Evolutionary conservation across 2,113 vertebrate species (phyloP).

Genomic region (Tenebrosternarchus preto): DNA sequence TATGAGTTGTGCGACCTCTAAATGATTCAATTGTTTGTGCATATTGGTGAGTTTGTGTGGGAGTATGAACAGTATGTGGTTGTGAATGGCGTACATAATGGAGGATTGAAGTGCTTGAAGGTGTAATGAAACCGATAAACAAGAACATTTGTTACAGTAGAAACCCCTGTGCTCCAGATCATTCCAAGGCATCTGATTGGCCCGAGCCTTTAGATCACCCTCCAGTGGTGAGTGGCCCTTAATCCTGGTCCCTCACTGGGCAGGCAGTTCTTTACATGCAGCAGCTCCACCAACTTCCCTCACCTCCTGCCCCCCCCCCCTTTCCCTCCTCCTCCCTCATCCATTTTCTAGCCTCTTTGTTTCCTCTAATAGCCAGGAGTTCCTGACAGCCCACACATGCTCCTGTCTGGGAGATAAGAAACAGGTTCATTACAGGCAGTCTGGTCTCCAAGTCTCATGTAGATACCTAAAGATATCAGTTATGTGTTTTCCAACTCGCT

Average conservation of each 20-base stretch:
- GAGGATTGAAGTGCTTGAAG: too few relatives aligned
- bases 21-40: too few relatives aligned
- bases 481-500: not conserved
- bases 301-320: not conserved
- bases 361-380: slow-evolving; percentile 9
- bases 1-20: too few relatives aligned
- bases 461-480: slow-evolving; percentile 10
- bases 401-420: slow-evolving; percentile 24
- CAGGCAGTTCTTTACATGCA: not conserved
- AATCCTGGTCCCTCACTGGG: not conserved
- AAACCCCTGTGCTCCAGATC: too few relatives aligned
- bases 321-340: not conserved
- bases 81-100: too few relatives aligned
- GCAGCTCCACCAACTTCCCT: not conserved
- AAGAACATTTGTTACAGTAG: too few relatives aligned
- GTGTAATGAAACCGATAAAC: too few relatives aligned
- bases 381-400: not conserved
- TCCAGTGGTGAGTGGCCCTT: not conserved
- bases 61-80: too few relatives aligned
- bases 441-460: not conserved
- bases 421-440: not conserved
- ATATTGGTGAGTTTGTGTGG: too few relatives aligned
- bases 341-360: not conserved
- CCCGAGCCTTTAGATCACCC: not conserved
- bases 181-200: not conserved